Evolutionary conservation across 2,797 vertebrate species (phyloP), one percentile per base, ranked within the genome.

Genomic region (Ispidina picta): DNA sequence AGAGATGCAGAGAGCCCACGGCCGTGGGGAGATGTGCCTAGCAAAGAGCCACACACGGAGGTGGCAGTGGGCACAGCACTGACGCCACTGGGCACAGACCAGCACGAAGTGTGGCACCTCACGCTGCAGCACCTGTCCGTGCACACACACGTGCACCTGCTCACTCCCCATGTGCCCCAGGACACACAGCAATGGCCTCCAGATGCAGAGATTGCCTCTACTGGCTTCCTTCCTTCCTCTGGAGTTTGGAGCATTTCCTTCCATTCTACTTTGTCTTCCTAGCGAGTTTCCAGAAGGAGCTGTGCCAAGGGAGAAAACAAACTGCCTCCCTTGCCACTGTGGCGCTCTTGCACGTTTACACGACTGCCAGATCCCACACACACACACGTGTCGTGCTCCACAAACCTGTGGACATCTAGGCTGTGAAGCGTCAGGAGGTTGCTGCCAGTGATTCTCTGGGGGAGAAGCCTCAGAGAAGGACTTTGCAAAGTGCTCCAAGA

Each of bases 31-130:
- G 55, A 14, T 58, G 52, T 14, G 73, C 25, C 2, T 15, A 18
- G 22, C 23, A 15, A 49, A 68, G 29, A 62, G 76, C 60, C 4
- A 12, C 33, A 26, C 29, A 26, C 35, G 4, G 35, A 2, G 2
- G 5, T 3, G 59, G 52, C 58, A n/a, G 37, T 3, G 29, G 63
- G 85, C 66, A 20, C 49, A 31, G 3, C 20, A 21, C 20, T 37
- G 18, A 1, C 0, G 5, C 5, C 7, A 16, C 52, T 39, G 10
- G 55, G 9, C 28, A 19, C n/a, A 20, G 19, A 14, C 46, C 3
- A 31, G 66, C 86, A 39, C n/a, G 4, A 12, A 72, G 90, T 2
- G 0, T 20, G 43, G 81, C 74, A 1, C 2, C 8, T 22, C 37
- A 1, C 6, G 21, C 35, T 18, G 3, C 29, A 8, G 79, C 7